Base-by-base conservation (phyloP, 2,113 vertebrate genomes). In the Procavia capensis region DNA sequence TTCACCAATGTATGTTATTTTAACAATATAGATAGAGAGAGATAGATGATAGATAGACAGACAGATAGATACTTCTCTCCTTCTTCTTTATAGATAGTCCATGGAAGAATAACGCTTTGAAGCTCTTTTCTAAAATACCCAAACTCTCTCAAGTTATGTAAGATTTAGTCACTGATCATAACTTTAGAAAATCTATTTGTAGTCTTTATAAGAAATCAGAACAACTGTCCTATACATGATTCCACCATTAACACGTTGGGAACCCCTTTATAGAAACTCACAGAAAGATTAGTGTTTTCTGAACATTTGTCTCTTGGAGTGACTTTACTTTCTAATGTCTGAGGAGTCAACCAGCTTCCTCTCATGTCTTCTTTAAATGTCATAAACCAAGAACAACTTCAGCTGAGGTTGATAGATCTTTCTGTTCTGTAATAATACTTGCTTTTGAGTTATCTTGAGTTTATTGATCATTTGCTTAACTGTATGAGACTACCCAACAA, bases 121-220 rank as follows among this genome's bases (percentile, higher is more conserved):
- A 97, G 93, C 72, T 95, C 45, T 97, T 97, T 98, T 90, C 70
- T 97, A 81, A 97, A 98, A 96, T 97, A 89, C 95, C 90, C 91
- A 92, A 98, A 97, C 90, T 79, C 96, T 97, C 47, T 43, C 1
- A 97, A 98, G 89, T 95, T 95, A 66, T 96, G 31, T 95, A 96
- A 92, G 0, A 25, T 95, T 91, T 13, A 54, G 87, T 61, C 78
- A 97, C 76, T 91, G 85, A 47, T 75, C 95, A 75, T 63, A 94
- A 72, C 29, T 91, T 95, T 80, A 97, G 81, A 85, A n/a, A 95
- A 50, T 96, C 95, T 95, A n/a, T 76, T 85, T 2, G 6, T 57
- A 24, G 85, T 31, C 74, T 88, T 87, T 78, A 75, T 43, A 75
- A 88, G 79, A 95, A 94, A 85, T 47, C 50, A 70, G 84, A 92